A percentile compares a stretch with the other conserved stretches of the same genome.
phyloP scores from a whole-genome alignment of 2,113 vertebrate genomes.

The Protobothrops mucrosquamatus region DNA sequence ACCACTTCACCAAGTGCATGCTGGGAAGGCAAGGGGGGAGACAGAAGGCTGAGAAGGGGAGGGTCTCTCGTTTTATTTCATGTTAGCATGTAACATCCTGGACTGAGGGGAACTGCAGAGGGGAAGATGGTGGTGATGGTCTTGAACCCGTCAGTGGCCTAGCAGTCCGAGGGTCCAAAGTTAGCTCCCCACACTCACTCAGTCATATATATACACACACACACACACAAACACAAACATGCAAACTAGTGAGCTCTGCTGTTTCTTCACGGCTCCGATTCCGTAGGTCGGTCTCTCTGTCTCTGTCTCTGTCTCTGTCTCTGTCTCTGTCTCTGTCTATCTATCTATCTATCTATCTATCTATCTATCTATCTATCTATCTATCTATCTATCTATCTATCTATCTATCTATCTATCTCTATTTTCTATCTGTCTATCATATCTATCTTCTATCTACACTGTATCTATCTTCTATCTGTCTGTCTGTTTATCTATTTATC shows the following conservation, averaged over 20 bases:
- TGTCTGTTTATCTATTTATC: no score
- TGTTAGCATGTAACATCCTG: not conserved
- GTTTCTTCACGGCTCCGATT: not conserved
- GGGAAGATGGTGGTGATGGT: not conserved
- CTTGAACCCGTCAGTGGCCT: not conserved
- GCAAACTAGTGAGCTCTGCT: not conserved
- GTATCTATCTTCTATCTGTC: no score
- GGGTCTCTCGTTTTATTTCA: rapidly evolving
- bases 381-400: no score
- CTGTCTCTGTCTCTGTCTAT: no score
- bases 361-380: no score
- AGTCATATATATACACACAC: not conserved
- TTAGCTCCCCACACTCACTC: not conserved
- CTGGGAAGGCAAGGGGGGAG: constrained; percentile 55
- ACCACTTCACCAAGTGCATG: constrained; percentile 94
- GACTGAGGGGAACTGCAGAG: not conserved
- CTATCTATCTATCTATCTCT: no score
- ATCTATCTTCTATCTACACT: no score
- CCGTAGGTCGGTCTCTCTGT: no score
- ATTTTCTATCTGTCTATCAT: no score
- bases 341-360: no score
- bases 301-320: no score
- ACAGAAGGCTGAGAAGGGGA: no score
- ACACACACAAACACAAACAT: not conserved
- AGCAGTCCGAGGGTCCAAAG: not conserved